phyloP scores from a whole-genome alignment of 2,113 vertebrate genomes.

The Paramormyrops kingsleyae region DNA sequence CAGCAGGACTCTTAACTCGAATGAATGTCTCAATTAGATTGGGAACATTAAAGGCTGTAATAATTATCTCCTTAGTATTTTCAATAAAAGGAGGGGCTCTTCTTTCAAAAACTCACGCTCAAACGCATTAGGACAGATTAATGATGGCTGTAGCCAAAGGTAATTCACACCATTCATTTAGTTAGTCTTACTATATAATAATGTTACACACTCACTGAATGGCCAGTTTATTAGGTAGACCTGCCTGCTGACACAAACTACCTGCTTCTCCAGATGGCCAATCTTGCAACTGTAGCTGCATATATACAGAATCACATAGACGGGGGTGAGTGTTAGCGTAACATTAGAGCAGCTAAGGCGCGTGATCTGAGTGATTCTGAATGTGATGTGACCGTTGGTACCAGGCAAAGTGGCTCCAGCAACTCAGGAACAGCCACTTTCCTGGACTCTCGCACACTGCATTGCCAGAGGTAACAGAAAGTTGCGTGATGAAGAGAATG shows the following conservation, averaged over 20 bases:
- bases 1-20: slow-evolving; percentile 5
- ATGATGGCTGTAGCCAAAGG: background rate
- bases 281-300: background rate
- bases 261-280: background rate
- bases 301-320: background rate
- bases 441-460: background rate
- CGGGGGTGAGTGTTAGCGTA: background rate
- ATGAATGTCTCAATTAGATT: slow-evolving; percentile 9
- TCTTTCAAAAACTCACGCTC: background rate
- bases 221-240: background rate
- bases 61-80: slow-evolving; percentile 11
- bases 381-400: background rate
- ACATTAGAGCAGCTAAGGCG: background rate
- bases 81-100: slow-evolving; percentile 6
- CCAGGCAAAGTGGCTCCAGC: background rate
- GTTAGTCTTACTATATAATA: background rate
- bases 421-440: background rate
- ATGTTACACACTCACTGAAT: background rate
- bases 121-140: background rate
- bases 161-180: background rate
- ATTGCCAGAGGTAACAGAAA: background rate
- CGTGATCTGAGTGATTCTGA: background rate
- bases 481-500: background rate
- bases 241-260: background rate
- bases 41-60: slow-evolving; percentile 14